Evolutionary conservation across 2,797 vertebrate genomes (phyloP).

Genomic region (Anguilla obscura): DNA sequence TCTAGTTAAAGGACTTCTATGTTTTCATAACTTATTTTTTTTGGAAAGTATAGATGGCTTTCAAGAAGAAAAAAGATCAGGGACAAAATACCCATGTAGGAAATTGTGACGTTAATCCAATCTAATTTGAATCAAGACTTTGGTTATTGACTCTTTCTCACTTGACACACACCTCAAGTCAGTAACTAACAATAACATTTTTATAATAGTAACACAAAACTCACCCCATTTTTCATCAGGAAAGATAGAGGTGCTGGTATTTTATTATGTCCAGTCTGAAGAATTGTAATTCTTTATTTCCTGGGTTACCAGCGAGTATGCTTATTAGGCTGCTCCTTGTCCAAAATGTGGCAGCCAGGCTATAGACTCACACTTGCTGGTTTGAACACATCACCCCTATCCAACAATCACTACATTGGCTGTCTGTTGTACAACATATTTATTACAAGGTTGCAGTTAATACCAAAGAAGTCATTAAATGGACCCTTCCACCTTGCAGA

Average conservation of each 20-base stretch:
- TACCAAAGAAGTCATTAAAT: neutral
- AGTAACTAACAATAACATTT: neutral
- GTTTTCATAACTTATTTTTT: neutral
- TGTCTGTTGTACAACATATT: neutral
- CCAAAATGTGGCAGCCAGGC: too few species aligned
- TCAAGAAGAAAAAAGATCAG: neutral
- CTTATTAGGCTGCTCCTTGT: too few species aligned
- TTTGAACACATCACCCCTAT: neutral
- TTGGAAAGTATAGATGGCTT: neutral
- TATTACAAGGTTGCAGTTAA: neutral
- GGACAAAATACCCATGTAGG: neutral
- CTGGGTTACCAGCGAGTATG: too few species aligned
- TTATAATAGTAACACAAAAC: neutral
- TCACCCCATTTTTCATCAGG: neutral
- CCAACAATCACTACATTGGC: neutral
- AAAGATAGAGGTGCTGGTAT: neutral
- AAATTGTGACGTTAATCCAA: neutral
- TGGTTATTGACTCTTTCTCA: neutral
- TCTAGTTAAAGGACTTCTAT: neutral
- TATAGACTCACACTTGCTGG: neutral
- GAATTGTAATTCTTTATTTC: too few species aligned
- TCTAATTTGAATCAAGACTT: neutral
- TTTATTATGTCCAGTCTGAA: too few species aligned
- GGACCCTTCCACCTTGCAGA: too few species aligned
- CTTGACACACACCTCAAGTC: neutral